Evolutionary conservation across 1,140 invertebrate genomes (phyloP), one percentile per base, ranked within the genome.

Genomic region (Steinernema khuongi): DNA sequence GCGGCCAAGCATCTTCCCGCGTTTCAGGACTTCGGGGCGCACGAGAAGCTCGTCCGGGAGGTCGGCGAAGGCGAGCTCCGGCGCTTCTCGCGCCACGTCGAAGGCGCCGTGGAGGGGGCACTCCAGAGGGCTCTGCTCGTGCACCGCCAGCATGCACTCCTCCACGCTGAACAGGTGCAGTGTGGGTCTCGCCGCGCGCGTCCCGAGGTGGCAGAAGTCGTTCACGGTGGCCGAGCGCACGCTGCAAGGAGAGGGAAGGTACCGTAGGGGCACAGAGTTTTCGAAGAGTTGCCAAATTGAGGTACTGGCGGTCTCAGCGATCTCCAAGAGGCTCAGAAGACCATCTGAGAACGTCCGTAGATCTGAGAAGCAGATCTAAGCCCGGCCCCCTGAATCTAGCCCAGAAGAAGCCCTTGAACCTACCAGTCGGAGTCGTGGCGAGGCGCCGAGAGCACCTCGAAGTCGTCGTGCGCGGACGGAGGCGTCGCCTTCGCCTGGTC

Each of bases 81-180:
- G 93, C 1, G 93, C 93, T 30, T 95, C 88, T 80, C 91, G 89
- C 0, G 90, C 88, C 17, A 93, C 84, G 1, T 88, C 86, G 26
- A 92, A 88, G n/a, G 90, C 89, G 0, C 89, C 90, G 82, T 94
- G 92, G 28, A 88, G 88, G 0, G 91, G 90, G 83, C 93, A 94
- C 22, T 88, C 86, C 1, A 72, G 83, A 83, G n/a, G 84, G 74
- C 44, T 89, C 60, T 89, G 89, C 73, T 90, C 89, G 85, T 92
- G 92, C 0, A 92, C 92, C 0, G 91, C 90, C 50, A 97, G 87
- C 81, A 97, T 95, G 85, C 94, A 97, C 85, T 96, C 93, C 87
- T 99, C 96, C 1, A 97, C 91, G 88, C 94, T 91, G 79, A 89
- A 90, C 60, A 85, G 85, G 75, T 89, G 88, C 22, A 85, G 17